These are phyloP conservation scores for Apeltes quadracus DNA, from an alignment of 2,113 vertebrate species.

Conservation along the genomic window DNA sequence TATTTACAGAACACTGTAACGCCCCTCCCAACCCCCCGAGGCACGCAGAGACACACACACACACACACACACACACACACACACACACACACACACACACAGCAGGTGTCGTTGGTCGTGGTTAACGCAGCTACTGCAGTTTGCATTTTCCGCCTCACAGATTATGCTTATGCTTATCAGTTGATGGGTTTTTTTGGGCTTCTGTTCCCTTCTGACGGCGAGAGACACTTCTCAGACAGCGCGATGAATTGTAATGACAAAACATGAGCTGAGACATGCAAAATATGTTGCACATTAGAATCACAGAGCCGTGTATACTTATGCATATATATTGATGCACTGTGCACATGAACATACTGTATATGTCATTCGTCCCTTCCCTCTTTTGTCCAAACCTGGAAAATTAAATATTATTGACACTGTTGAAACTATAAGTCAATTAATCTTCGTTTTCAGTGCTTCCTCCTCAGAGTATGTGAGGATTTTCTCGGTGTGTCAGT, in stretches of 20 bases:
- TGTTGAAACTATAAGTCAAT: not conserved
- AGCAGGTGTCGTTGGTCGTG: slow-evolving; percentile 60
- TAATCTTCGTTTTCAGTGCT: not conserved
- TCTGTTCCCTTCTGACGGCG: not conserved
- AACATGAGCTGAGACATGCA: not conserved
- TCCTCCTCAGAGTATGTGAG: not conserved
- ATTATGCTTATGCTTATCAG: slow-evolving; percentile 17
- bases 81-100: not conserved
- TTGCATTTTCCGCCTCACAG: slow-evolving; percentile 24
- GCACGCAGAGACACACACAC: slow-evolving; percentile 17
- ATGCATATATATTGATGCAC: no score
- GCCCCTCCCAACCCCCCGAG: not conserved
- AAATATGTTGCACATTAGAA: no score
- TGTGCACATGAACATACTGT: not conserved
- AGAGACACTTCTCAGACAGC: slow-evolving; percentile 19
- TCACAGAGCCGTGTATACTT: no score
- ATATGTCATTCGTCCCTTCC: not conserved
- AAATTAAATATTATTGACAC: not conserved
- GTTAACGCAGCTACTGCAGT: slow-evolving; percentile 49
- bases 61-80: slow-evolving; percentile 11
- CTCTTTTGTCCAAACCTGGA: not conserved
- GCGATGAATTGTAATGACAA: not conserved
- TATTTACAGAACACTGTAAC: not conserved
- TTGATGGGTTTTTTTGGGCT: slow-evolving; percentile 13
- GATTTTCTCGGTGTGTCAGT: not conserved